Conservation (phyloP, 2,888 invertebrate species). For the Operophtera brumata region DNA sequence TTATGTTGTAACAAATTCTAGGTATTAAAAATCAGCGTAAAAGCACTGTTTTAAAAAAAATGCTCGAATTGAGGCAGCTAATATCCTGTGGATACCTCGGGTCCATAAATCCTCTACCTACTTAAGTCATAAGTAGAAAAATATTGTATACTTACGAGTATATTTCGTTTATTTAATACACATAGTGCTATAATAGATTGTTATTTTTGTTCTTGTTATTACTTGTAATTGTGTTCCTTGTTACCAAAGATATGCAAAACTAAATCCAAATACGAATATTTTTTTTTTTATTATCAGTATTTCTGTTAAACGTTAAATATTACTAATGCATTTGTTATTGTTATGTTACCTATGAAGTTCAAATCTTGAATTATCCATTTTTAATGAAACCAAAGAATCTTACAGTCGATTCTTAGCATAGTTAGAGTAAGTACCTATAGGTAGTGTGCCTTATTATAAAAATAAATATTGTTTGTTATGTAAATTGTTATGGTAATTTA, state of each 20-base stretch:
- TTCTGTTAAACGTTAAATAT: constrained; percentile 39
- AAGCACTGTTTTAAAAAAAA: background rate
- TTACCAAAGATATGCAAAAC: constrained; percentile 74
- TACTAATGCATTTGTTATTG: constrained; percentile 65
- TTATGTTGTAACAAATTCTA: background rate
- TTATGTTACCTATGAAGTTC: constrained; percentile 73
- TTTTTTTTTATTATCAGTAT: constrained; percentile 50
- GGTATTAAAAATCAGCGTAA: background rate
- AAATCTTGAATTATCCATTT: constrained; percentile 67
- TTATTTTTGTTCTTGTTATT: constrained; percentile 76
- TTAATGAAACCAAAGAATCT: constrained; percentile 71
- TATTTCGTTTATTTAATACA: constrained; percentile 47
- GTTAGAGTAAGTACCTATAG: constrained; percentile 29
- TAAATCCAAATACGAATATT: constrained; percentile 38
- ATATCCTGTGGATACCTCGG: constrained; percentile 13
- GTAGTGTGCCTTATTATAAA: constrained; percentile 54
- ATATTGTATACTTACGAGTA: constrained; percentile 21
- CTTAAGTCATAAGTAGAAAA: constrained; percentile 18
- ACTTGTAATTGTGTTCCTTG: constrained; percentile 71
- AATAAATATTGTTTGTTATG: constrained; percentile 44
- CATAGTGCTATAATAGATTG: constrained; percentile 55
- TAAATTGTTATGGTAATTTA: constrained; percentile 53
- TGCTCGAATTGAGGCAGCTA: constrained; percentile 26
- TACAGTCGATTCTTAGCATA: constrained; percentile 70
- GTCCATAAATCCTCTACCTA: constrained; percentile 7